Percentiles rank a stretch among this genome's conserved stretches.
phyloP scores from a whole-genome alignment of 2,113 vertebrate genomes.

The Pogonocichla stellata region DNA sequence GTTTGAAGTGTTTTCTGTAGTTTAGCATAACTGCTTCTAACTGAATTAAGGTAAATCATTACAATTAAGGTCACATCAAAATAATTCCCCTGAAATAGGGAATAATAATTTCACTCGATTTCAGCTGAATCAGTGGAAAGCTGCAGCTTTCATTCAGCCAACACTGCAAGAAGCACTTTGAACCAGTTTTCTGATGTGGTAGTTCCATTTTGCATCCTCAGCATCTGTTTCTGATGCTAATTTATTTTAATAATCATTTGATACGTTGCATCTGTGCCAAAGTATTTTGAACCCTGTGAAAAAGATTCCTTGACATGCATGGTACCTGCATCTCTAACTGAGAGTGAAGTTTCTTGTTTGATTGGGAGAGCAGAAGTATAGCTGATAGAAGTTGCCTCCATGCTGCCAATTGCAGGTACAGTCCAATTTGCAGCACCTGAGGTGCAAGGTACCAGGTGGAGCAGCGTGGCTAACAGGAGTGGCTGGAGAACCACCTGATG shows the following conservation, averaged over 20 bases:
- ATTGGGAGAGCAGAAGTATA: background rate
- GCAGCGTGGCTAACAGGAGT: accelerated
- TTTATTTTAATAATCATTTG: background rate
- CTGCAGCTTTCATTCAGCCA: background rate
- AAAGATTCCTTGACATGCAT: background rate
- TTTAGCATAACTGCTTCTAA: background rate
- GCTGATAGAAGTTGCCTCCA: background rate
- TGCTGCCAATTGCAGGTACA: accelerated
- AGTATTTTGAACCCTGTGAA: background rate
- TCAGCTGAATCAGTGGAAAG: background rate
- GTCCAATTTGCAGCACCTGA: accelerated
- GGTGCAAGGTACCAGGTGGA: accelerated
- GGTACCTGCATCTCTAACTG: background rate
- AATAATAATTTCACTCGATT: background rate
- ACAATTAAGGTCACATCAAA: background rate
- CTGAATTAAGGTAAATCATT: background rate
- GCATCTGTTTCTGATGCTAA: background rate
- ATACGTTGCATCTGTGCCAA: background rate
- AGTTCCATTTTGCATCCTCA: background rate
- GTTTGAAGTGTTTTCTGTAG: background rate
- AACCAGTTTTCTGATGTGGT: background rate
- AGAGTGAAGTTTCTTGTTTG: background rate
- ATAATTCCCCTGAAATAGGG: background rate
- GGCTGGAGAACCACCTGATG: background rate
- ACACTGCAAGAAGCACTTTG: background rate